Conservation (phyloP, 2,888 invertebrate genomes). For the Zootermopsis nevadensis region DNA sequence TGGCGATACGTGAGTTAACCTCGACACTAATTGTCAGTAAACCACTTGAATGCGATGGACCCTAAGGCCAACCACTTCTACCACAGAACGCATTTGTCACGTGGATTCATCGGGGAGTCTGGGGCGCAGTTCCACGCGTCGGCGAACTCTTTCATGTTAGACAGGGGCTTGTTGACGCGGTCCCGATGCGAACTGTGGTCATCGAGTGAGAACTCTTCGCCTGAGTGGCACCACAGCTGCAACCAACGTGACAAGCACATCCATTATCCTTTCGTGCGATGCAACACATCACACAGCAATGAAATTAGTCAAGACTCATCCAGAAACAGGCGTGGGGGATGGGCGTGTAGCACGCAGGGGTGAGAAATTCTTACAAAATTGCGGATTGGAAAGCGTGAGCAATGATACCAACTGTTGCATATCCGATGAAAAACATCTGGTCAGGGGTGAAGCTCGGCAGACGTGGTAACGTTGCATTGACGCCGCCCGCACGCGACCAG, state of each 20-base stretch:
- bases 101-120: neutral
- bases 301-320: no score
- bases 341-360: no score
- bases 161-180: neutral
- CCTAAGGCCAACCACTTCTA: neutral
- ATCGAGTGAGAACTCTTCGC: neutral
- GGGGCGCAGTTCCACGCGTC: neutral
- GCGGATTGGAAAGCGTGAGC: no score
- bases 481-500: neutral
- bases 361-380: no score
- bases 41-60: no score
- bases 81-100: neutral
- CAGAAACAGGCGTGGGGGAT: no score
- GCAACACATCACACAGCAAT: no score
- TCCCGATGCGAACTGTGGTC: neutral
- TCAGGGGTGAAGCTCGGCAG: constrained; percentile 13
- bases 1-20: no score
- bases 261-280: no score
- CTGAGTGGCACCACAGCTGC: neutral
- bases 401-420: constrained; percentile 25
- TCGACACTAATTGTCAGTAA: no score
- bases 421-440: constrained; percentile 19
- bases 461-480: neutral
- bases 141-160: neutral
- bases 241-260: no score